These are phyloP conservation scores for Ploceus nigricollis DNA, from an alignment of 2,113 vertebrate genomes.

Conservation along the genomic window DNA sequence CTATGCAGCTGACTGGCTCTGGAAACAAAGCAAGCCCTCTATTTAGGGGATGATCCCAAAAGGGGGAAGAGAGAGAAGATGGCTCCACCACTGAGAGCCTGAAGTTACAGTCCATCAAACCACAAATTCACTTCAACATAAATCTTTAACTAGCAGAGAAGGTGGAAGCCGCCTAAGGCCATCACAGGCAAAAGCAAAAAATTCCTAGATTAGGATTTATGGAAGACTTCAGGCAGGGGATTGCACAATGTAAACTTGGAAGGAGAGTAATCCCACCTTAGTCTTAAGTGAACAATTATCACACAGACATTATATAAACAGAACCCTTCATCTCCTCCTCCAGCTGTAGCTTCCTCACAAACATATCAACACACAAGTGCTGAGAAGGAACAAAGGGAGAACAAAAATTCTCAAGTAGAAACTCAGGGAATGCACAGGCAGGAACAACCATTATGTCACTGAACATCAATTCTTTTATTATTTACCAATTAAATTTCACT, in stretches of 20 bases:
- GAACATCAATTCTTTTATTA: background rate
- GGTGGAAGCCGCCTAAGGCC: background rate
- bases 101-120: background rate
- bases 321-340: background rate
- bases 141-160: background rate
- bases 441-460: background rate
- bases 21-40: background rate
- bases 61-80: background rate
- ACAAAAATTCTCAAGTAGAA: background rate
- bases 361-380: background rate
- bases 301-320: background rate
- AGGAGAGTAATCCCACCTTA: background rate
- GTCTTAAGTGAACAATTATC: background rate
- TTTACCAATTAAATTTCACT: background rate
- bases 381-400: background rate
- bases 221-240: background rate
- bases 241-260: rapidly evolving
- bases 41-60: background rate
- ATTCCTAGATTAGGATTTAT: background rate
- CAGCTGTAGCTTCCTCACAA: background rate
- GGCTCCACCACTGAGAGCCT: background rate
- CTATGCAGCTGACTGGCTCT: background rate
- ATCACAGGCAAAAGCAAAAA: background rate
- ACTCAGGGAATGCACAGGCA: background rate
- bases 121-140: background rate